Evolutionary conservation across 2,888 invertebrate genomes (phyloP).

Genomic region (Oxyscelio sp.): DNA sequence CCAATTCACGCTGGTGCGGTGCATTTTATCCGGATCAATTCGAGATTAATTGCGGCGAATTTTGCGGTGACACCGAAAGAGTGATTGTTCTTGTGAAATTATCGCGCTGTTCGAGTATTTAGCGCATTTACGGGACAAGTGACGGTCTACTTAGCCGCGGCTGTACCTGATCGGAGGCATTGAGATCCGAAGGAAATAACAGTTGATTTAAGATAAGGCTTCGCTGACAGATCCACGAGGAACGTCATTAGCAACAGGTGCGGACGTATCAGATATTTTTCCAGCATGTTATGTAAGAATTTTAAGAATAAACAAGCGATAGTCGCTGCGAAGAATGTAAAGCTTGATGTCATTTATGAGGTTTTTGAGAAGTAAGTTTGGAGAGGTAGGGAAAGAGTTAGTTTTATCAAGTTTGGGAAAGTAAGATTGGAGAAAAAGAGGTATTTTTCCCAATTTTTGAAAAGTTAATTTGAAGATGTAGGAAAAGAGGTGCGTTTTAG

Average conservation of each 20-base stretch:
- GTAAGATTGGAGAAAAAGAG: too few species aligned
- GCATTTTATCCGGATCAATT: too few species aligned
- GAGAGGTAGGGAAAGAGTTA: too few species aligned
- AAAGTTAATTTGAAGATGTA: too few species aligned
- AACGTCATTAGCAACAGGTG: conserved; percentile 61
- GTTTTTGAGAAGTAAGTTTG: too few species aligned
- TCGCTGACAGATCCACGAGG: conserved; percentile 28
- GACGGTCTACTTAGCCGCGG: conserved; percentile 56
- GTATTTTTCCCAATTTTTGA: too few species aligned
- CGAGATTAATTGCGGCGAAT: conserved; percentile 6
- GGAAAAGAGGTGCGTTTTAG: too few species aligned
- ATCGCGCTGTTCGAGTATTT: too few species aligned
- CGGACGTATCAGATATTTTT: conserved; percentile 26
- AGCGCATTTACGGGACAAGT: conserved; percentile 60
- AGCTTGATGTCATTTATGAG: too few species aligned
- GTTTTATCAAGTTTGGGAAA: too few species aligned
- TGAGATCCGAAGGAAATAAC: conserved; percentile 29
- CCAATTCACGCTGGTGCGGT: too few species aligned
- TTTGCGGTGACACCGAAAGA: conserved; percentile 7
- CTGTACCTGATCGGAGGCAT: conserved; percentile 12
- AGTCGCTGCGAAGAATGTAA: too few species aligned
- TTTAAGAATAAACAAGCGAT: not conserved
- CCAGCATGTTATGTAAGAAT: conserved; percentile 36
- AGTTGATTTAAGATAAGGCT: conserved; percentile 37
- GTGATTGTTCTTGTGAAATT: conserved; percentile 15